phyloP scores from a whole-genome alignment of 2,888 invertebrate genomes.

The Acronicta aceris region DNA sequence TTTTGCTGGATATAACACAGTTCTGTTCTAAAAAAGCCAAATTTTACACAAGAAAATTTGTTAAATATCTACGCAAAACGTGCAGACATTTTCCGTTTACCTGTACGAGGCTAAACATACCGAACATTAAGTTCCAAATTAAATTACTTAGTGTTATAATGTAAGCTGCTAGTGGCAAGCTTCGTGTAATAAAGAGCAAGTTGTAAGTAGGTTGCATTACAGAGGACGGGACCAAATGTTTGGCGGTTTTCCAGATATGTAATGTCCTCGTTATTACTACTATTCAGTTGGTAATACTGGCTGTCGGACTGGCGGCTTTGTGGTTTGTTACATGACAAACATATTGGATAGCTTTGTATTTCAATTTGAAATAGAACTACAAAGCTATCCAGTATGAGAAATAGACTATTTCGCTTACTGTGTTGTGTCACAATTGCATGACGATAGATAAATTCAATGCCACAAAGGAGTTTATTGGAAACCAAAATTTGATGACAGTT shows the following conservation, averaged over 20 bases:
- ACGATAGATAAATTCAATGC: no score
- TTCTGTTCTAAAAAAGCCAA: no score
- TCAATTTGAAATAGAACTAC: no score
- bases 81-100: conserved; percentile 29
- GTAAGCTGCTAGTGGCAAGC: conserved; percentile 18
- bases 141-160: conserved; percentile 37
- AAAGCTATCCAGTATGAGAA: no score
- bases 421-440: no score
- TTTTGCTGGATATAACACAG: no score
- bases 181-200: conserved; percentile 35
- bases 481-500: no score
- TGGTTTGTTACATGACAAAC: neutral
- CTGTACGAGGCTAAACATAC: conserved; percentile 26
- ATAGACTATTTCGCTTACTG: no score
- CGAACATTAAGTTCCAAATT: conserved; percentile 33
- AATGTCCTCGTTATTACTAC: conserved; percentile 29
- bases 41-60: neutral
- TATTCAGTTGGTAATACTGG: conserved; percentile 15
- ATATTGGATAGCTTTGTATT: no score
- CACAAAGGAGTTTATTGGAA: no score
- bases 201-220: conserved; percentile 46
- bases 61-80: neutral
- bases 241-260: conserved; percentile 49
- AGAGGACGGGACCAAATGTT: conserved; percentile 32
- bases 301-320: conserved; percentile 13